A percentile compares a stretch with the other conserved stretches of the same genome.
Evolutionary conservation across 1,140 invertebrate genomes (phyloP).

Genomic region (Drosophila neocordata): DNA sequence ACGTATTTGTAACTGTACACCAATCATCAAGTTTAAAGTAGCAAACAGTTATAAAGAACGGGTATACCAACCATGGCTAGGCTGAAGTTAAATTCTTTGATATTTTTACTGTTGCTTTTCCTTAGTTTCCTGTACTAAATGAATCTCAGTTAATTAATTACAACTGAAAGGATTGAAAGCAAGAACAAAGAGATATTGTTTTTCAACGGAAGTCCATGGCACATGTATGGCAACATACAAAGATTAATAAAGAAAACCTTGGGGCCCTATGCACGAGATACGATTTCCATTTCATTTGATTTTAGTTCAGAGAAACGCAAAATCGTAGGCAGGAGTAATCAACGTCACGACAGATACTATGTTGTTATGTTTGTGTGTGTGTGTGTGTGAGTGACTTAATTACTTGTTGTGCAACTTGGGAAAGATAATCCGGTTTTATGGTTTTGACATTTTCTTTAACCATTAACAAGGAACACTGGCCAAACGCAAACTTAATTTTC

Average conservation of each 20-base stretch:
- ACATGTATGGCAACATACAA: not conserved
- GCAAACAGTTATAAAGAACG: too few relatives aligned
- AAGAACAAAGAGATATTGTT: not conserved
- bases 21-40: too few relatives aligned
- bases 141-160: not conserved
- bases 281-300: conserved; percentile 24
- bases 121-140: too few relatives aligned
- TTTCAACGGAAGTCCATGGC: not conserved
- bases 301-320: not conserved
- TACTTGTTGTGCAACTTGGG: conserved; percentile 42
- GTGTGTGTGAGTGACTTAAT: conserved; percentile 32
- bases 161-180: not conserved
- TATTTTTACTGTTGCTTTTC: too few relatives aligned
- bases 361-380: not conserved
- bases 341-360: not conserved
- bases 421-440: conserved; percentile 27
- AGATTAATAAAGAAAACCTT: not conserved
- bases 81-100: too few relatives aligned
- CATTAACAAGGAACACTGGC: conserved; percentile 5
- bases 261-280: not conserved
- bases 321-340: not conserved
- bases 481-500: conserved; percentile 18
- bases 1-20: too few relatives aligned
- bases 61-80: too few relatives aligned
- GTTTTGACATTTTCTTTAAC: conserved; percentile 19